These are phyloP conservation scores for Acrobasis repandana DNA, from an alignment of 2,888 invertebrate species.

Conservation along the genomic window DNA sequence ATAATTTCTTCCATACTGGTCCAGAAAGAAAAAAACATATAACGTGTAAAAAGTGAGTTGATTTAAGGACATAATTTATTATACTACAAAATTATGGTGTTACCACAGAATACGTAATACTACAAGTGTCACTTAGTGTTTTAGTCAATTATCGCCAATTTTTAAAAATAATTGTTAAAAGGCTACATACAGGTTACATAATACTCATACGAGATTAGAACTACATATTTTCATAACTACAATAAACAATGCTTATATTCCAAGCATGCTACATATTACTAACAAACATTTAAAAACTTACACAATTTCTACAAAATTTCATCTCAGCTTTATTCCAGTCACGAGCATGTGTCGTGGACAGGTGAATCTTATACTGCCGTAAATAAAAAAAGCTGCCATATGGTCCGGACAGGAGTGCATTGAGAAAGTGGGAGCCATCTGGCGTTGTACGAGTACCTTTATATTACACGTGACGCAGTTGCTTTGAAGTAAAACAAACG, in stretches of 20 bases:
- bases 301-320: constrained; percentile 11
- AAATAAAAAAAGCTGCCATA: constrained; percentile 52
- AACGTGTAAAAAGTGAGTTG: too few species aligned
- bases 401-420: constrained; percentile 41
- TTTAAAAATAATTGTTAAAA: too few species aligned
- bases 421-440: constrained; percentile 40
- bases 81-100: too few species aligned
- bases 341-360: constrained; percentile 34
- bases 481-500: constrained; percentile 13
- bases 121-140: too few species aligned
- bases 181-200: too few species aligned
- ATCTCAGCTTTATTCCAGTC: constrained; percentile 10
- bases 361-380: constrained; percentile 44
- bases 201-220: too few species aligned
- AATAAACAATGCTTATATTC: neutral
- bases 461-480: neutral
- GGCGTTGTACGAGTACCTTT: neutral
- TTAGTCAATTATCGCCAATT: too few species aligned
- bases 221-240: too few species aligned
- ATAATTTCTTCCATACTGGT: too few species aligned
- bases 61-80: too few species aligned
- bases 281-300: constrained; percentile 7
- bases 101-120: too few species aligned
- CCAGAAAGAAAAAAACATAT: too few species aligned
- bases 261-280: neutral